Base-by-base conservation (phyloP, 2,797 vertebrate species). In the Coregonus suidteri region DNA sequence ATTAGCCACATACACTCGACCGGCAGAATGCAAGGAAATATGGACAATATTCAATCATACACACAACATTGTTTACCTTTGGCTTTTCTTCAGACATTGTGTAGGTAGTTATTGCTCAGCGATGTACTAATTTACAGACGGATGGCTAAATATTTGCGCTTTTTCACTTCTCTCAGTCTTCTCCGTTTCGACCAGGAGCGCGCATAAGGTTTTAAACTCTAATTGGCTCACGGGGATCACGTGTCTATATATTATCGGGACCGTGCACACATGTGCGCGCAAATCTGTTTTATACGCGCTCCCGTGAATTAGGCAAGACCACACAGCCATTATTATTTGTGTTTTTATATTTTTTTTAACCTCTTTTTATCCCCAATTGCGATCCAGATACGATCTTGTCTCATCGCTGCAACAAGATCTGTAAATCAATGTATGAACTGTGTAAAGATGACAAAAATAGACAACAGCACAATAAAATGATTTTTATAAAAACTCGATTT, bases 71-170 rank as follows among this genome's bases (percentile, higher is more conserved):
- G 86, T 86, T 89, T 87, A 97, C 96, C 96, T 97, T 97, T 79
- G 96, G 95, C 91, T 96, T 96, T 84, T 97, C 96, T 84, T 97
- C 96, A 41, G 96, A 96, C 96, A 96, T 96, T 88, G 84, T 91
- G 92, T 84, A n/a, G 16, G 64, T 75, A 30, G 16, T 64, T 75
- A 6, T 35, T 78, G 73, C 35, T 76, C 69, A 78, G 31, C 18
- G 18, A 66, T 64, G 62, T 41, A 4, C n/a, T 80, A 77, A 62
- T 54, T 79, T 79, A 72, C 62, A 79, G 41, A 54, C 76, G 1
- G 81, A 15, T 65, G 81, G 84, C 53, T 69, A 68, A 82, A 76
- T 54, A 77, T 78, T 84, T 31, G 79, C 88, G 77, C 77, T 56
- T 82, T 83, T 72, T 85, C 86, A 59, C 70, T 74, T 79, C 86